Base-by-base conservation (phyloP, 2,797 vertebrate genomes). In the Sylvilagus floridanus region DNA sequence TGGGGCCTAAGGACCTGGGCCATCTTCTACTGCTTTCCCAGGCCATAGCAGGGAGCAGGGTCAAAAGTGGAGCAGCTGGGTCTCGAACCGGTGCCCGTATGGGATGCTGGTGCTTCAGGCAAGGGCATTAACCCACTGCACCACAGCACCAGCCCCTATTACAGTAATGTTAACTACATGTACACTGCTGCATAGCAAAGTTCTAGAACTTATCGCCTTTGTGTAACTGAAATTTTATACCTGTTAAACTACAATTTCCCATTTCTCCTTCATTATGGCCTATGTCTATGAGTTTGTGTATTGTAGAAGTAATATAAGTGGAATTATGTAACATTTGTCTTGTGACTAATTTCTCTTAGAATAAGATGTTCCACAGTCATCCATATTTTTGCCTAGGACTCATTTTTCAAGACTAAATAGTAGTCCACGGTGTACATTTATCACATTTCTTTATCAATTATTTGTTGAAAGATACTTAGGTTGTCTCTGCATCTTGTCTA, bases 191-290 rank as follows among this genome's bases (percentile, higher is more conserved):
- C 57, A 50, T 11, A 76, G 7, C 21, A 66, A 35, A 72, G 37
- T 8, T 73, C n/a, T 69, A 66, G n/a, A 73, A 78, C 35, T n/a
- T 11, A 26, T 7, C 22, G 13, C 47, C 24, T 17, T 60, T 84
- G 0, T 52, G 37, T 54, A 88, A 87, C 0, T 26, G 22, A 91
- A 75, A n/a, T 7, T 57, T 81, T 78, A 54, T 16, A 21, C 4
- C 26, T 4, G 10, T 2, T 69, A 28, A 69, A 84, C 22, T 54
- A 0, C 3, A 71, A 1, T 6, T 35, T 4, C 17, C 8, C 19
- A 9, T 54, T 47, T 71, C 19, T 5, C 4, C 9, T 24, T 17
- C 26, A 37, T 83, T 63, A 17, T 47, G 28, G 9, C 16, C 30
- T 28, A 24, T 65, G 54, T 83, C 47, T 83, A 7, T 66, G 57